Evolutionary conservation across 2,797 vertebrate species (phyloP).

Genomic region (Coendou prehensilis): DNA sequence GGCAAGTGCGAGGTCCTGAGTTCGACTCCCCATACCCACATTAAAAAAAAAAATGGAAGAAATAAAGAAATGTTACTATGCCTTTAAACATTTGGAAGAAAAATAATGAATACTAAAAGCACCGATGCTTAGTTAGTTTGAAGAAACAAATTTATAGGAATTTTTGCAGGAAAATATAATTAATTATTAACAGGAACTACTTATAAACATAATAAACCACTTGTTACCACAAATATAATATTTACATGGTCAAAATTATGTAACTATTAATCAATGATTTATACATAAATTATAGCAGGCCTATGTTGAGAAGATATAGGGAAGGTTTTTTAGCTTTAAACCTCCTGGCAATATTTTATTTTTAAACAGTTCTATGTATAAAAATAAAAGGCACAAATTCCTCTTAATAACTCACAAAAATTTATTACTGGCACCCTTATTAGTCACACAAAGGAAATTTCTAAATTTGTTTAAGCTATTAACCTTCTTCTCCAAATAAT

Average conservation of each 20-base stretch:
- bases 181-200: neutral
- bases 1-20: no score
- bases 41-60: neutral
- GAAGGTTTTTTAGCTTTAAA: neutral
- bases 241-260: neutral
- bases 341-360: neutral
- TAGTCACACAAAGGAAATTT: neutral
- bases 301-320: neutral
- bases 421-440: neutral
- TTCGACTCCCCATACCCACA: no score
- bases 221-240: neutral
- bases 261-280: neutral
- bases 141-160: neutral
- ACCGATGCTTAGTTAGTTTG: neutral
- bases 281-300: neutral
- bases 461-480: neutral
- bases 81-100: neutral
- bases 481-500: neutral
- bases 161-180: neutral
- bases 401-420: neutral
- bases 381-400: neutral
- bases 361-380: neutral
- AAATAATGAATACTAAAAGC: neutral
- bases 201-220: neutral
- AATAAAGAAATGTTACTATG: neutral